A percentile compares a stretch with the other conserved stretches of the same genome.
Evolutionary conservation across 1,140 invertebrate genomes (phyloP).

Genomic region (Platyura marginata): DNA sequence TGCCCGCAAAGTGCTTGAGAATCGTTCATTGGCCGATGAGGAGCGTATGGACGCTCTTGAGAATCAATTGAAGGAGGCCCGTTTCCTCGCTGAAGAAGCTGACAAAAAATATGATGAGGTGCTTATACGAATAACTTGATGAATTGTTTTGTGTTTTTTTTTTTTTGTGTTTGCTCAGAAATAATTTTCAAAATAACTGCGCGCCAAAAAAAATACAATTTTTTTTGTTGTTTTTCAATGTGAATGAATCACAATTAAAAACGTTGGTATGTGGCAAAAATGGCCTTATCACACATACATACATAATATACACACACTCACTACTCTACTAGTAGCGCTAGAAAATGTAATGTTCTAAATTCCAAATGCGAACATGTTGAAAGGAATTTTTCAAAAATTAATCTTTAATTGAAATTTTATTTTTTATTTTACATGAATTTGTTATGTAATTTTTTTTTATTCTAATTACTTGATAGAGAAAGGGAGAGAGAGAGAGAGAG

Average conservation of each 20-base stretch:
- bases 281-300: no score
- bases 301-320: no score
- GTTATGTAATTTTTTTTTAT: no score
- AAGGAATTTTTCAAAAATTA: no score
- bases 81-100: slow-evolving; percentile 98
- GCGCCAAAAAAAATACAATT: neutral
- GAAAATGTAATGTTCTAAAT: no score
- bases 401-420: no score
- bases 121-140: slow-evolving; percentile 16
- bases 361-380: no score
- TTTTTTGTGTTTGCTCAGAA: neutral
- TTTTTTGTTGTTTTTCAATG: neutral
- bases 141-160: neutral
- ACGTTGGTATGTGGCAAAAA: no score
- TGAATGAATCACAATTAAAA: neutral
- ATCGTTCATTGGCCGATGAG: slow-evolving; percentile 98
- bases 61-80: slow-evolving; percentile 97
- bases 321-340: no score
- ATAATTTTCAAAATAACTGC: neutral
- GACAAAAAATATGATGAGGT: slow-evolving; percentile 99
- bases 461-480: no score
- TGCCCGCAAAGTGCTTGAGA: slow-evolving; percentile 99
- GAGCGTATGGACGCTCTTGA: slow-evolving; percentile 99
- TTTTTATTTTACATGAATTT: no score
- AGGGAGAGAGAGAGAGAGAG: no score